Base-by-base conservation (phyloP, 2,797 vertebrate genomes). In the Fundulus diaphanus region DNA sequence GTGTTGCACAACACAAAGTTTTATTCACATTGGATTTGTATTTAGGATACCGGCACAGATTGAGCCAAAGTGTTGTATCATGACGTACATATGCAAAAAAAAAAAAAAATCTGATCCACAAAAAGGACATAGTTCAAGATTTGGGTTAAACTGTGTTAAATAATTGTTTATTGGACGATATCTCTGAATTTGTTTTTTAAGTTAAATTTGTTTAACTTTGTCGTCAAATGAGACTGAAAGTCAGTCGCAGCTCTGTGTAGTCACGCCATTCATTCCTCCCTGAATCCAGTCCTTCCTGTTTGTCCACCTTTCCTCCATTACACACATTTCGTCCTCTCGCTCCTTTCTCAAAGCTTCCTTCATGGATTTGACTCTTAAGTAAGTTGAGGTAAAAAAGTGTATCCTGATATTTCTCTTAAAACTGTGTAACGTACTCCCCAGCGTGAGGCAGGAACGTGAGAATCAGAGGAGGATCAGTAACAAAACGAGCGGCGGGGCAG, bases 281-380 rank as follows among this genome's bases (percentile, higher is more conserved):
- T 81, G 22, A 68, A 79, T 59, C 63, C 69, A 3, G 90, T 88
- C 85, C 75, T 88, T 87, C 91, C 84, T 85, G 91, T 90, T 90
- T 83, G 78, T 22, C 82, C 81, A 72, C 82, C 68, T 79, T 76
- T 82, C 66, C 40, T 75, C 44, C 31, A 37, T 54, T 0, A 9
- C 72, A 67, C 12, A 42, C 61, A 49, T 69, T 44, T 51, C 46
- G 48, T 18, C 9, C 13, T 31, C 5, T 37, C 13, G 7, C 1
- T 37, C 16, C 1, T 65, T 46, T 82, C 74, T 51, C 59, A 61
- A 44, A 24, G 37, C 33, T 40, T 66, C 5, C 0, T 20, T 37
- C 51, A 67, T n/a, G 11, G 40, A 65, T 44, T 11, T 5, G 29
- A 22, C 13, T 7, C 3, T 27, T 13, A 12, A 8, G 35, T 54